Evolutionary conservation across 2,113 vertebrate species (phyloP), one percentile per base, ranked within the genome.

Genomic region (Bos indicus): DNA sequence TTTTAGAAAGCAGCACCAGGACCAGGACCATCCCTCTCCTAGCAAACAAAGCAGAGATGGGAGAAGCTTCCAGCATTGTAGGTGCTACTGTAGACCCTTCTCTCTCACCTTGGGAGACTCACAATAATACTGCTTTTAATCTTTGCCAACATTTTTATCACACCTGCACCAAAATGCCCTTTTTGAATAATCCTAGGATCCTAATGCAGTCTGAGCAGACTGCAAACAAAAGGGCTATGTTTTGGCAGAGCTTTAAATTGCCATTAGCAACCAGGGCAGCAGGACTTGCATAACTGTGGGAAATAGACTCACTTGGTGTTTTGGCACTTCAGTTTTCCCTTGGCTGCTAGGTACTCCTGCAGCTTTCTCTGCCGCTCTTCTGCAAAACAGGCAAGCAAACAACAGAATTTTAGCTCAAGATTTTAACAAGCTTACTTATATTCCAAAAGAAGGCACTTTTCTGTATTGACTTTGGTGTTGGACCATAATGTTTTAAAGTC

Each of bases 291-390:
- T 52, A 57, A 93, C 23, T 4, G 26, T 5, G 52, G 86, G 57
- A 67, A 90, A 78, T 40, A 52, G 33, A 98, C 98, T 99, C 96
- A 99, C 99, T 97, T 99, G 60, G 97, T 10, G 30, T 81, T 96
- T 0, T 21, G 85, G 33, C 91, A 87, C 67, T 98, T 98, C 56
- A 95, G 91, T 77, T 98, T 98, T 30, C 97, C 98, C 90, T 97
- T 98, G 95, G 93, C 97, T 59, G 95, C 97, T 7, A 77, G 88
- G 84, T 98, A 95, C 12, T 98, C 97, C 64, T 97, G 98, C 23
- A 97, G 97, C 85, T 7, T 40, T n/a, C 51, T 96, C 48, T 98
- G 97, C 4, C 12, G 64, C 33, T 98, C 97, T 17, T 86, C 99
- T 99, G 98, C 23, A 95, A 96, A 78, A 74, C 11, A 43, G 0